A percentile compares a stretch with the other conserved stretches of the same genome.
These are phyloP conservation scores for Cosmia trapezina DNA, from an alignment of 2,888 invertebrate genomes.

Conservation along the genomic window DNA sequence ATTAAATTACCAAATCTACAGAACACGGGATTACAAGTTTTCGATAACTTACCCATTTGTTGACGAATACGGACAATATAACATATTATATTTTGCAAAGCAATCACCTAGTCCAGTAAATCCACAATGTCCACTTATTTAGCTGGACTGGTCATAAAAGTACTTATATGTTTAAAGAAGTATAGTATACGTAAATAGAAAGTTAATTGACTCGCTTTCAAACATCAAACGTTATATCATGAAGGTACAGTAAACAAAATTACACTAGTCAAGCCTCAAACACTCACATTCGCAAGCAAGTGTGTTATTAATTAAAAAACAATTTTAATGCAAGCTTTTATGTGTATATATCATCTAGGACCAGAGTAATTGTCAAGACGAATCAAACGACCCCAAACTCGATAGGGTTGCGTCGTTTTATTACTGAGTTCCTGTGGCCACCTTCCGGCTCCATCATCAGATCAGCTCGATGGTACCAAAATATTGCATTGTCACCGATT, in stretches of 20 bases:
- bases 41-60: neutral
- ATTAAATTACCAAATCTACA: neutral
- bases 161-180: neutral
- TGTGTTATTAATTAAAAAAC: too few species aligned
- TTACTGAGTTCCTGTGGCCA: too few species aligned
- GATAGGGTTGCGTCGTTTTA: too few species aligned
- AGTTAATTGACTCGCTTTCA: neutral
- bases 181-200: neutral
- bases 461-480: too few species aligned
- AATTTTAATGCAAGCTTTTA: too few species aligned
- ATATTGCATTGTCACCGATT: too few species aligned
- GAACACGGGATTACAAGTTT: neutral
- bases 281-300: neutral
- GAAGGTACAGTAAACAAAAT: neutral
- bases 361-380: too few species aligned
- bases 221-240: neutral
- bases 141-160: neutral
- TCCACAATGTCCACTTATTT: neutral
- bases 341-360: too few species aligned
- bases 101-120: neutral
- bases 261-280: neutral
- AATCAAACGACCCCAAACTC: too few species aligned
- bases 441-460: too few species aligned
- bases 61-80: neutral
- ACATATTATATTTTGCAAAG: neutral